These are phyloP conservation scores for Heteractis magnifica DNA, from an alignment of 92 coral and sea anemone species.

Conservation along the genomic window DNA sequence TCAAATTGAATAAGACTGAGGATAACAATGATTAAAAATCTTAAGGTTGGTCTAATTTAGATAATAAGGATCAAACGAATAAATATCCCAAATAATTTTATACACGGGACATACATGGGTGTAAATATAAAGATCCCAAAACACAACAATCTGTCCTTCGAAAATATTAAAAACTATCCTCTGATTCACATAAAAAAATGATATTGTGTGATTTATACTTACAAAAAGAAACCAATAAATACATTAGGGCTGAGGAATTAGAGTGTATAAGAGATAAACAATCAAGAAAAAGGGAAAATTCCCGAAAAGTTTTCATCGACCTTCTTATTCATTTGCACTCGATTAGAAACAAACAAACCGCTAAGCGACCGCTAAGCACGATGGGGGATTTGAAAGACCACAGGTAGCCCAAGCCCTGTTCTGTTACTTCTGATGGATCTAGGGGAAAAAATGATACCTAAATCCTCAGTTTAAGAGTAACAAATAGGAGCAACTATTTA, in stretches of 20 bases:
- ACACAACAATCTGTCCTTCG: neutral
- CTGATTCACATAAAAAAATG: neutral
- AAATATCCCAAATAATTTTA: neutral
- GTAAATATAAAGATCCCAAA: neutral
- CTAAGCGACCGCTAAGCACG: slow-evolving; percentile 17
- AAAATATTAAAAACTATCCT: neutral
- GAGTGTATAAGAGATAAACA: neutral
- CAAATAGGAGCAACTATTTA: too few relatives aligned
- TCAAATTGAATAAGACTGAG: too few relatives aligned
- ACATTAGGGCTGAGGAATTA: neutral
- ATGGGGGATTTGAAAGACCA: slow-evolving; percentile 18
- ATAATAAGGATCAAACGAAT: too few relatives aligned
- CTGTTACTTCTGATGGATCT: neutral
- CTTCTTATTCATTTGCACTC: slow-evolving; percentile 14
- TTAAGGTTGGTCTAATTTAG: too few relatives aligned
- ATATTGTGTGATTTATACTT: slow-evolving; percentile 5
- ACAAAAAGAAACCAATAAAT: slow-evolving; percentile 3
- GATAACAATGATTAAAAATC: too few relatives aligned
- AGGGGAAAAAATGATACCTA: neutral
- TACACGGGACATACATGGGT: neutral
- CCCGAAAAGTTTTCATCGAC: neutral
- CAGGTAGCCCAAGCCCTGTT: slow-evolving; percentile 9
- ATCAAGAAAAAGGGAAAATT: slow-evolving; percentile 5
- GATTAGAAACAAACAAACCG: slow-evolving; percentile 16
- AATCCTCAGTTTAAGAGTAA: neutral